Base-by-base conservation (phyloP, 1,140 invertebrate species). In the Lepidurus couesii region DNA sequence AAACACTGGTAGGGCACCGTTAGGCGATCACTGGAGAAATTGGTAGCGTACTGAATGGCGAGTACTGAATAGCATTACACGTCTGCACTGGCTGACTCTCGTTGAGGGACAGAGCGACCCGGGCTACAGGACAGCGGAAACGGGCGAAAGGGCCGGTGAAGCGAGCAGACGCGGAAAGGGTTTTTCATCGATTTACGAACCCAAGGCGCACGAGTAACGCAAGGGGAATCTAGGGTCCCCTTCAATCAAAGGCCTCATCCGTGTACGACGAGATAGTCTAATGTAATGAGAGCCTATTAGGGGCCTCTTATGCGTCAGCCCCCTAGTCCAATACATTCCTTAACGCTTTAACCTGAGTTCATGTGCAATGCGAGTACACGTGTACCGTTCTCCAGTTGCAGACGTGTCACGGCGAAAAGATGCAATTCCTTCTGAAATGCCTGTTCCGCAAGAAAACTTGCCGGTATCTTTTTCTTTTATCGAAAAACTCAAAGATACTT, bases 241-340 rank as follows among this genome's bases (percentile, higher is more conserved):
- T 65, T 65, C 53, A 65, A 65, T 65, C 53, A 65, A 65, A 16
- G 21, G 53, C 9, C 53, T 65, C 53, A 65, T 65, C 9, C 53
- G 4, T 65, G 53, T 65, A 65, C 21, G 53, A 65, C 13, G n/a
- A 65, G 53, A 65, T 9, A 65, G 53, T 65, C 53, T 65, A 65
- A 65, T 65, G 53, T 65, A 65, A 65, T 65, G 53, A 65, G 53
- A 65, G 53, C 53, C 53, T 65, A 65, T 65, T 65, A 65, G 21
- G 21, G 53, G 21, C 53, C 53, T 65, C 21, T 65, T 65, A 65
- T 65, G 53, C 13, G 53, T 21, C 8, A 47, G 45, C 47, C 47
- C 47, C 47, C 47, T 21, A 65, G 21, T n/a, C 53, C 53, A n/a
- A 7, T 65, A 65, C 13, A 65, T 65, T 65, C 7, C 53, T 4